phyloP scores from a whole-genome alignment of 2,888 invertebrate species.

The Trimorus sp. region DNA sequence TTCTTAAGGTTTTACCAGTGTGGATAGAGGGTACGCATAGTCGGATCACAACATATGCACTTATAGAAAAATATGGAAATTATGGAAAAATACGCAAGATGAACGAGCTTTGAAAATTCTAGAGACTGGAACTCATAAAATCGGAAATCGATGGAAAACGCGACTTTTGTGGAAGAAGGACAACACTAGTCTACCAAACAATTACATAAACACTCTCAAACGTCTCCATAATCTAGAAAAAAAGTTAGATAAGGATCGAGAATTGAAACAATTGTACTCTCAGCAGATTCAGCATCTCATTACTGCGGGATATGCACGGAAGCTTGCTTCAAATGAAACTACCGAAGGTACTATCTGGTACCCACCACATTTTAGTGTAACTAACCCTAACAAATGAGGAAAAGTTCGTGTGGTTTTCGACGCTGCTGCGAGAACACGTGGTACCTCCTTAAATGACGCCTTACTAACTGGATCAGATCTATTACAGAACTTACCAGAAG shows the following conservation, averaged over 20 bases:
- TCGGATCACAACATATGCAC: no score
- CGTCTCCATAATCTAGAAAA: slow-evolving; percentile 30
- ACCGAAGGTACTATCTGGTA: slow-evolving; percentile 26
- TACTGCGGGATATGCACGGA: slow-evolving; percentile 25
- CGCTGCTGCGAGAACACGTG: slow-evolving; percentile 70
- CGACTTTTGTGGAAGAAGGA: slow-evolving; percentile 49
- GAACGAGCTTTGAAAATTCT: slow-evolving; percentile 21
- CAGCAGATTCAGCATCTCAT: slow-evolving; percentile 32
- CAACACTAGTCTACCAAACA: slow-evolving; percentile 1
- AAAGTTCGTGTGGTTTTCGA: slow-evolving; percentile 73
- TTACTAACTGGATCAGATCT: slow-evolving; percentile 71
- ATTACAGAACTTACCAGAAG: slow-evolving; percentile 71
- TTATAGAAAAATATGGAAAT: not conserved
- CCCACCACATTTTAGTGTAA: slow-evolving; percentile 54
- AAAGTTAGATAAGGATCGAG: slow-evolving; percentile 22
- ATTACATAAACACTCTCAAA: slow-evolving; percentile 5
- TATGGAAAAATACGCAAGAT: slow-evolving; percentile 5
- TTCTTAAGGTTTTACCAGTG: not conserved
- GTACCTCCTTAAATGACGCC: slow-evolving; percentile 64
- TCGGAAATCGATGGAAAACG: slow-evolving; percentile 24
- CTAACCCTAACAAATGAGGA: slow-evolving; percentile 67
- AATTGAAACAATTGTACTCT: slow-evolving; percentile 26
- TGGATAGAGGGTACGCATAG: not conserved
- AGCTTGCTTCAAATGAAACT: not conserved
- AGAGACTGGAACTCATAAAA: not conserved